Evolutionary conservation across 2,113 vertebrate genomes (phyloP), one percentile per base, ranked within the genome.

Genomic region (Osmerus eperlanus): DNA sequence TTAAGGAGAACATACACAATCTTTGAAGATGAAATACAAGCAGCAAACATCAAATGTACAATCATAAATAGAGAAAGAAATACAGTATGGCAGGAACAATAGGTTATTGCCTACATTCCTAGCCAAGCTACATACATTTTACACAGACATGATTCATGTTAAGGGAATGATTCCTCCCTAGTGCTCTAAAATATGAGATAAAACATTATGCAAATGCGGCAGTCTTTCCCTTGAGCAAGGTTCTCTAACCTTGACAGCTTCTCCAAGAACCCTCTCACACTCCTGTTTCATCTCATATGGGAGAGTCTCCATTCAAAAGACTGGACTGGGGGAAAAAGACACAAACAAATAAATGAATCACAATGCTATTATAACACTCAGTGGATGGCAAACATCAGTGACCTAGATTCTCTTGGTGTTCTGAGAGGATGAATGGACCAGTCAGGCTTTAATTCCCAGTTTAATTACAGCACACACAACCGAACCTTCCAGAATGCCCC

Each of bases 391-490:
- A 53, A 74, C 68, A 60, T 32, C 41, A 58, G 36, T 18, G 16
- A 81, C 68, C 67, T 75, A 71, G 64, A 76, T 77, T 59, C 52
- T 68, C 18, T 74, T 72, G 21, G 58, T 61, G 32, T 67, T 52
- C 67, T 55, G 2, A 69, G 52, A 72, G 70, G 54, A 86, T 79
- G 58, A 86, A 78, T 74, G 51, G 66, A 82, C 68, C 74, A 85
- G 74, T 82, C 72, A 70, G 63, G 71, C 71, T 71, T 84, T 83
- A 83, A 82, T 83, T 76, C 74, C 29, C 36, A 56, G 68, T 88
- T 85, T 88, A 89, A 86, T 89, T 82, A 83, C 47, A 82, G 64
- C 52, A 29, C 47, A 63, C 80, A 77, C 68, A 79, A 70, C 67
- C 15, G 59, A 74, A 70, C 52, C 65, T 74, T 7, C 8, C 52